Conservation (phyloP, 2,113 vertebrate genomes). For the Lepisosteus oculatus region DNA sequence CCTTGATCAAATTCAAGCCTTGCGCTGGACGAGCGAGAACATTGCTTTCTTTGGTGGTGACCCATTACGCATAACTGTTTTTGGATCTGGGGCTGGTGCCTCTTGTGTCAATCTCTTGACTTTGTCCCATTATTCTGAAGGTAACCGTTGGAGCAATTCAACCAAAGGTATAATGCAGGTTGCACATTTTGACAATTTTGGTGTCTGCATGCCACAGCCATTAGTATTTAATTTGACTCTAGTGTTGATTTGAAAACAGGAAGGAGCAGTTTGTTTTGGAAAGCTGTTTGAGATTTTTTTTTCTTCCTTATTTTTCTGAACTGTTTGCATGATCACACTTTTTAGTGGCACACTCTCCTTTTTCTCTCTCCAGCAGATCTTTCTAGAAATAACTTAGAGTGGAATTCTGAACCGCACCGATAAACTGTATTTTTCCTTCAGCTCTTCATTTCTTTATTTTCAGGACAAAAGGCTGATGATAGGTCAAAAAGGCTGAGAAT, state of each 20-base stretch:
- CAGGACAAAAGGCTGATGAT: too few relatives aligned
- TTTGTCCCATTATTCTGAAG: conserved; percentile 99
- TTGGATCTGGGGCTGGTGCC: conserved; percentile 95
- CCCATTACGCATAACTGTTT: conserved; percentile 95
- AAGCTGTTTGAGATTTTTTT: conserved; percentile 21
- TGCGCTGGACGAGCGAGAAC: conserved; percentile 98
- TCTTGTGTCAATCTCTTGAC: conserved; percentile 98
- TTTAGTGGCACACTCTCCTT: conserved; percentile 39
- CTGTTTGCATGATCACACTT: conserved; percentile 64
- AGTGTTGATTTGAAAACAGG: conserved; percentile 47
- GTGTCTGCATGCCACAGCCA: conserved; percentile 80
- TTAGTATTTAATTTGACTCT: conserved; percentile 67
- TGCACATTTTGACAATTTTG: conserved; percentile 84
- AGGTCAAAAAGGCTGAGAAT: not conserved
- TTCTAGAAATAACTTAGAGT: conserved; percentile 45
- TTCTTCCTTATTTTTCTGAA: conserved; percentile 38
- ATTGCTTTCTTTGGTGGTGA: conserved; percentile 97
- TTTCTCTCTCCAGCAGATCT: conserved; percentile 48
- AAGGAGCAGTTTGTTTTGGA: conserved; percentile 27
- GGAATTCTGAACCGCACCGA: conserved; percentile 40
- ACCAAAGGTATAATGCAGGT: conserved; percentile 95
- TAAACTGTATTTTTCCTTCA: not conserved
- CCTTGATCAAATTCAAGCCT: conserved; percentile 93
- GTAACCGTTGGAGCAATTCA: conserved; percentile 99
- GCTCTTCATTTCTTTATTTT: not conserved